Percentiles rank a stretch among this genome's conserved stretches.
Conservation (phyloP, 2,113 vertebrate species). For the Eudyptes chrysolophus region DNA sequence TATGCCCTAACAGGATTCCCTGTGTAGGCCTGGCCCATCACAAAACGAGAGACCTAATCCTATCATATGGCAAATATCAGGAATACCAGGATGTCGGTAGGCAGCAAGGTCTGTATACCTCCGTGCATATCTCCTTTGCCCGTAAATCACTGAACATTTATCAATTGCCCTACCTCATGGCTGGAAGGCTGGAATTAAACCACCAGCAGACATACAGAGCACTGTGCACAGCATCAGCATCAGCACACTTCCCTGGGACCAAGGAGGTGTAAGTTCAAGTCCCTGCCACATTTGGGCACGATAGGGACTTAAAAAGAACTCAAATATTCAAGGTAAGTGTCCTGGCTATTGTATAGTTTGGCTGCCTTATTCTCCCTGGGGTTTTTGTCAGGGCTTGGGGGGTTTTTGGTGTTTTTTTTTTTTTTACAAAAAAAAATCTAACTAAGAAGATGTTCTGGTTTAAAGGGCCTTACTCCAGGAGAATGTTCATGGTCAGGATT, state of each 20-base stretch:
- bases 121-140: accelerated
- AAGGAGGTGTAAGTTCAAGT: neutral
- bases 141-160: neutral
- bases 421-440: neutral
- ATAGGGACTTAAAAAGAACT: neutral
- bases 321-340: neutral
- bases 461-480: neutral
- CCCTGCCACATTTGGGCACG: neutral
- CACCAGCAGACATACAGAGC: neutral
- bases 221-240: neutral
- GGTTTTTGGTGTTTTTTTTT: neutral
- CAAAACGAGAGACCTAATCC: neutral
- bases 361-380: neutral
- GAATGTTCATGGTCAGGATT: neutral
- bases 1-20: neutral
- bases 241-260: neutral
- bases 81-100: neutral
- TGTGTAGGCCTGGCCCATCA: neutral
- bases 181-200: neutral
- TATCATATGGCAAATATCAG: neutral
- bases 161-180: no score
- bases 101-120: neutral
- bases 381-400: neutral
- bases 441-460: neutral
- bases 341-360: neutral